Base-by-base conservation (phyloP, 2,113 vertebrate species). In the Arvicanthis niloticus region DNA sequence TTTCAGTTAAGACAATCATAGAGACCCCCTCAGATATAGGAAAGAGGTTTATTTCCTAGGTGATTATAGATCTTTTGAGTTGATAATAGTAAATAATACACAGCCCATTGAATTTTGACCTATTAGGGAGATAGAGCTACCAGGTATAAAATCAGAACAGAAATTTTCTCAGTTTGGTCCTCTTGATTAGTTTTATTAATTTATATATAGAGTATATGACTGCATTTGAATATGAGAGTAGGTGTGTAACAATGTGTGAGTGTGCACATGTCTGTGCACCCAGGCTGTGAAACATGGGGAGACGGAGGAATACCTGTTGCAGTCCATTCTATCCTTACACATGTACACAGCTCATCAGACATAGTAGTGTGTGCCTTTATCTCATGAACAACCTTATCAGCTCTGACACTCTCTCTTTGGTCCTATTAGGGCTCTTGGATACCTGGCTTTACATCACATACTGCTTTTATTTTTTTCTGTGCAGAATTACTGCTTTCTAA, bases 61-160 rank as follows among this genome's bases (percentile, higher is more conserved):
- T 34, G 0, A 67, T 6, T 67, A 4, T 45, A 45, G 60, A 34
- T 34, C 15, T n/a, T 45, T 10, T 42, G 45, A 65, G 60, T 17
- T 85, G 40, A 42, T 29, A 65, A 31, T 45, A 31, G 29, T 31
- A 31, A 65, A 7, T 45, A 31, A 17, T 24, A 62, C 5, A n/a
- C 0, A n/a, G 16, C 4, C 9, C 13, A 53, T 34, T 56, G 40
- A 45, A 24, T 34, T 29, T 16, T 51, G 40, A 34, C 15, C 21
- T 56, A 0, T 16, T 82, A n/a, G 17, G 9, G 21, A 29, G 26
- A 37, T 24, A 7, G 13, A 72, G 37, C 26, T 42, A 11, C 10
- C 1, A 48, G 4, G 21, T 13, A 17, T 5, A 21, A 5, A 3
- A 10, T 29, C 34, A 45, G 11, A 19, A 2, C 16, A 31, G 22